These are phyloP conservation scores for Yponomeuta malinellus DNA, from an alignment of 2,888 invertebrate species.

Conservation along the genomic window DNA sequence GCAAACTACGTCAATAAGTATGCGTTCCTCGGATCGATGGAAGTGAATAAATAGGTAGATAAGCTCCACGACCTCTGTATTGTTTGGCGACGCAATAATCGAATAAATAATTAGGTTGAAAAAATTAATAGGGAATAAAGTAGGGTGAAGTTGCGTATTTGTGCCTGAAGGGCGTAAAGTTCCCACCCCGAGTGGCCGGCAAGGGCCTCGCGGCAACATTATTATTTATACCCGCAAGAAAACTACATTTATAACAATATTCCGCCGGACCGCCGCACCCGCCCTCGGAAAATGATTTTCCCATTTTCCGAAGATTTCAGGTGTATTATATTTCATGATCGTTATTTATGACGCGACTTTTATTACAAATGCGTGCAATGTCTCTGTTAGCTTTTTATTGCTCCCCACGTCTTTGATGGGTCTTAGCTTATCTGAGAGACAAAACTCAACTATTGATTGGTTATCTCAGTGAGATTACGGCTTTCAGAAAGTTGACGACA, in stretches of 20 bases:
- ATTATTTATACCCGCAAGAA: slow-evolving; percentile 70
- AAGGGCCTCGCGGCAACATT: slow-evolving; percentile 41
- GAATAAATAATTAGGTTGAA: background rate
- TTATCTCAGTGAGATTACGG: slow-evolving; percentile 35
- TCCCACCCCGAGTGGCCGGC: slow-evolving; percentile 10
- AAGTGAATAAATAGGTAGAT: background rate
- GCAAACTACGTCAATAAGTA: background rate
- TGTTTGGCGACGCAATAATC: background rate
- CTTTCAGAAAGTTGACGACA: slow-evolving; percentile 19
- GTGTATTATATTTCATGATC: slow-evolving; percentile 76
- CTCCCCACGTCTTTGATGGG: slow-evolving; percentile 66
- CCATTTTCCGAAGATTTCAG: slow-evolving; percentile 75
- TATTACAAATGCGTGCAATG: slow-evolving; percentile 75
- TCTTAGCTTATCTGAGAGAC: slow-evolving; percentile 59
- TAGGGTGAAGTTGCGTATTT: slow-evolving; percentile 8
- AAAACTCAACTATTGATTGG: slow-evolving; percentile 52
- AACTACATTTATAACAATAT: slow-evolving; percentile 76
- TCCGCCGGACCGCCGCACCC: slow-evolving; percentile 65
- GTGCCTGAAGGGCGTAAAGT: background rate
- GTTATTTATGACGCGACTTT: slow-evolving; percentile 75
- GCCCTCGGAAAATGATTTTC: slow-evolving; percentile 74
- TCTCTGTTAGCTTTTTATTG: slow-evolving; percentile 73
- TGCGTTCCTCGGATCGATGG: background rate
- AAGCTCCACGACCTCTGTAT: background rate
- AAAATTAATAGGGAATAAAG: background rate